Conservation (phyloP, 2,113 vertebrate genomes). For the Cephalopterus ornatus region DNA sequence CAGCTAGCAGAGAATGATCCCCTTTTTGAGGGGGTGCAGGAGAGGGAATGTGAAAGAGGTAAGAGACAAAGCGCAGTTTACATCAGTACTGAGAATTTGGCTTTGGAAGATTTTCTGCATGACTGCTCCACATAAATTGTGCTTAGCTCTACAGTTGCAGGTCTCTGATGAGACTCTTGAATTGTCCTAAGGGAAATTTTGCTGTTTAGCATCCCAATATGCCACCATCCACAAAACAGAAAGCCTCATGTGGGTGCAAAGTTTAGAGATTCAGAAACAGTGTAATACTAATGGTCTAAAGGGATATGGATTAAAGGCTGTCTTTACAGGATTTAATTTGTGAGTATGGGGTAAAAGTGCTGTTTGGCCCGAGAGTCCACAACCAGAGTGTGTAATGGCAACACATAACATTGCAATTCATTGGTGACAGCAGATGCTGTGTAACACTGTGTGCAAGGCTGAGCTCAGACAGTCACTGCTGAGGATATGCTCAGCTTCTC, state of each 20-base stretch:
- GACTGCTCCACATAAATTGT: not conserved
- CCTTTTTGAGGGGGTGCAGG: not conserved
- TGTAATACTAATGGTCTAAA: not conserved
- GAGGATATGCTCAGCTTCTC: not conserved
- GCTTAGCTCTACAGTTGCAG: not conserved
- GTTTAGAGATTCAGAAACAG: not conserved
- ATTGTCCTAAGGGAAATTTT: not conserved
- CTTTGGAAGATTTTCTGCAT: conserved; percentile 8
- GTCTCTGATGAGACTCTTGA: not conserved
- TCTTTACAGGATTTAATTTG: not conserved
- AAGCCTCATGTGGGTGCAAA: not conserved
- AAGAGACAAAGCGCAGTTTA: not conserved
- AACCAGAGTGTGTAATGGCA: not conserved
- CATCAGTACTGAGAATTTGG: not conserved
- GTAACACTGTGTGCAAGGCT: not conserved
- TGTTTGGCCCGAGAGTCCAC: not conserved
- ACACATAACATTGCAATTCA: not conserved
- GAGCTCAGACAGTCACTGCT: not conserved
- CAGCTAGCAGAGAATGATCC: not conserved
- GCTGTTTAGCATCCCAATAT: not conserved
- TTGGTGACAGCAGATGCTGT: not conserved
- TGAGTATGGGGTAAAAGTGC: not conserved
- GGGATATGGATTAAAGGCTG: not conserved
- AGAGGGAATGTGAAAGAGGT: not conserved
- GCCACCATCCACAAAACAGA: not conserved